Percentiles rank a stretch among this genome's conserved stretches.
Evolutionary conservation across 1,140 invertebrate genomes (phyloP).

Genomic region (Prorops nasuta): DNA sequence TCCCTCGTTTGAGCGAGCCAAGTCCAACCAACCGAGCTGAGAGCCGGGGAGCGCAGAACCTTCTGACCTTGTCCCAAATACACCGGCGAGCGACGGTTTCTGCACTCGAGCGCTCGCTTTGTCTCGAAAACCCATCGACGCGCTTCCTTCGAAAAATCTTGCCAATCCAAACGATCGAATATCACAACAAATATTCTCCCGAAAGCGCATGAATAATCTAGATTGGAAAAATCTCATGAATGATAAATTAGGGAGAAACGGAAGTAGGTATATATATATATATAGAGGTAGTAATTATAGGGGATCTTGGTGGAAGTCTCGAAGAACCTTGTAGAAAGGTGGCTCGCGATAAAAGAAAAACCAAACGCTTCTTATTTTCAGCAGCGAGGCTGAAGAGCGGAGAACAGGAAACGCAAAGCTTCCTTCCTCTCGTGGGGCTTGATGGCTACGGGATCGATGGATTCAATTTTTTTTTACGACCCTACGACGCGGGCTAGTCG

Average conservation of each 20-base stretch:
- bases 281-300: no score
- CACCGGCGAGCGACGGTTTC: slow-evolving; percentile 31
- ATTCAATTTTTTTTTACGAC: slow-evolving; percentile 43
- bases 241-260: not conserved
- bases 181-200: not conserved
- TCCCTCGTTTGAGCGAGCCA: no score
- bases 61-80: slow-evolving; percentile 59
- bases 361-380: no score
- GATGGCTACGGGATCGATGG: slow-evolving; percentile 39
- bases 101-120: not conserved
- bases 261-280: no score
- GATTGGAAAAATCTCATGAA: not conserved
- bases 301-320: no score
- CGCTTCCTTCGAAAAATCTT: no score
- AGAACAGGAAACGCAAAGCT: not conserved
- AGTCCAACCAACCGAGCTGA: no score
- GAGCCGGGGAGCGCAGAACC: slow-evolving; percentile 35
- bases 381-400: not conserved
- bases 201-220: not conserved
- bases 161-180: no score
- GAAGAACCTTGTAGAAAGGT: no score
- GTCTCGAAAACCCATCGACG: not conserved
- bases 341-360: no score
- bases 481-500: slow-evolving; percentile 19
- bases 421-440: no score